Evolutionary conservation across 2,113 vertebrate genomes (phyloP).

Genomic region (Heterotis niloticus): DNA sequence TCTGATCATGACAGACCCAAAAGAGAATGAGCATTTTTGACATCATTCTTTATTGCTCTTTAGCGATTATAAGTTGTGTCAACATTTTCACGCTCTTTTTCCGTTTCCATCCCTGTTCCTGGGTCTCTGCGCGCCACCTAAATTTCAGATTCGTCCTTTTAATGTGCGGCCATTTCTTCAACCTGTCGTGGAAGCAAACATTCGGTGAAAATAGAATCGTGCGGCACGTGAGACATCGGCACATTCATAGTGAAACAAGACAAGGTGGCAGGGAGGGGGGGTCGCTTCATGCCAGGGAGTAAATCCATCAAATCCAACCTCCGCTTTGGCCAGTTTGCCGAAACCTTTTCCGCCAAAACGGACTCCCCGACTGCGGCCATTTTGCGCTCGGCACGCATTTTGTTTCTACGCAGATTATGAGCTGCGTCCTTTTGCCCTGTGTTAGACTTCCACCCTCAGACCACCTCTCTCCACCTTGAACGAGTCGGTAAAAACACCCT

Average conservation of each 20-base stretch:
- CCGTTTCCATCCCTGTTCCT: too few relatives aligned
- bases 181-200: constrained; percentile 26
- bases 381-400: too few relatives aligned
- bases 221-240: not conserved
- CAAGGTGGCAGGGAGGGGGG: not conserved
- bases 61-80: too few relatives aligned
- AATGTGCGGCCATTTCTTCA: constrained; percentile 11
- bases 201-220: not conserved
- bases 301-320: not conserved
- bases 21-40: too few relatives aligned
- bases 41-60: too few relatives aligned
- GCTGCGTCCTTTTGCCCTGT: not conserved
- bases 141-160: not conserved
- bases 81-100: too few relatives aligned
- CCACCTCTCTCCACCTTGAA: not conserved
- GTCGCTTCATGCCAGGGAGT: not conserved
- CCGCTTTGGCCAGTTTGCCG: not conserved
- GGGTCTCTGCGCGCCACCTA: too few relatives aligned
- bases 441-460: not conserved
- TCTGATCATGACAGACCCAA: too few relatives aligned
- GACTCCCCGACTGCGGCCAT: not conserved
- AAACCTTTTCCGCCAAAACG: not conserved
- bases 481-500: too few relatives aligned
- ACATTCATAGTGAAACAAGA: not conserved
- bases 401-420: not conserved